A percentile compares a stretch with the other conserved stretches of the same genome.
Evolutionary conservation across 2,888 invertebrate genomes (phyloP).

Genomic region (Phyllotreta striolata): DNA sequence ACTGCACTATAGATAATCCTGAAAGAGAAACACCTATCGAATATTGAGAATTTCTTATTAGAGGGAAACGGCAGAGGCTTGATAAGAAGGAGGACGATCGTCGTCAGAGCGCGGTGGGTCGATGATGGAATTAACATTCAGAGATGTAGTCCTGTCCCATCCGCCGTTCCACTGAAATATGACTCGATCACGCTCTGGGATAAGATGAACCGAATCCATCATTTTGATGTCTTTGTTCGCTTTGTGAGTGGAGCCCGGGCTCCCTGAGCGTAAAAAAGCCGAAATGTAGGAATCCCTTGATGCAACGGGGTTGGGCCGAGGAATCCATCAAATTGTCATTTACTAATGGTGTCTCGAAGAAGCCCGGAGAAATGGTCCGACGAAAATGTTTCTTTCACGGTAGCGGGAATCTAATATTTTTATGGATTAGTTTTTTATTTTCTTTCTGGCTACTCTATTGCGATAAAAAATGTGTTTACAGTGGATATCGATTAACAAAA

Average conservation of each 20-base stretch:
- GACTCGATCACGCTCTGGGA: slow-evolving; percentile 64
- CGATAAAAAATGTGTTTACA: slow-evolving; percentile 19
- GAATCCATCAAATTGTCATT: slow-evolving; percentile 60
- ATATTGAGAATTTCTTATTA: no score
- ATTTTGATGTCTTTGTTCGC: slow-evolving; percentile 65
- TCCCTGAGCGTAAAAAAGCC: slow-evolving; percentile 56
- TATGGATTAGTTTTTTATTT: slow-evolving; percentile 25
- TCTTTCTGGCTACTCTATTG: no score
- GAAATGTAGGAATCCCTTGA: slow-evolving; percentile 59
- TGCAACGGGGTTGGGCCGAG: slow-evolving; percentile 56
- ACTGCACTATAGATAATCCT: no score
- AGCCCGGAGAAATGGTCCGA: slow-evolving; percentile 48
- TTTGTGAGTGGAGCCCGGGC: slow-evolving; percentile 52
- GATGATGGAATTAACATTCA: slow-evolving; percentile 62
- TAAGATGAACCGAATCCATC: slow-evolving; percentile 64
- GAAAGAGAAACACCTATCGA: no score
- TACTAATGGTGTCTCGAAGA: slow-evolving; percentile 57
- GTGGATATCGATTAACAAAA: no score
- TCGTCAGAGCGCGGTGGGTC: slow-evolving; percentile 51
- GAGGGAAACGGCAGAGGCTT: neutral
- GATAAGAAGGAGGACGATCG: slow-evolving; percentile 24
- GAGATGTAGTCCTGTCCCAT: slow-evolving; percentile 59
- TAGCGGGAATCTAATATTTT: slow-evolving; percentile 20
- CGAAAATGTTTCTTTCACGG: slow-evolving; percentile 31
- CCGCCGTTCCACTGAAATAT: slow-evolving; percentile 61